Conservation (phyloP, 2,888 invertebrate genomes). For the Loripinus fragilis region DNA sequence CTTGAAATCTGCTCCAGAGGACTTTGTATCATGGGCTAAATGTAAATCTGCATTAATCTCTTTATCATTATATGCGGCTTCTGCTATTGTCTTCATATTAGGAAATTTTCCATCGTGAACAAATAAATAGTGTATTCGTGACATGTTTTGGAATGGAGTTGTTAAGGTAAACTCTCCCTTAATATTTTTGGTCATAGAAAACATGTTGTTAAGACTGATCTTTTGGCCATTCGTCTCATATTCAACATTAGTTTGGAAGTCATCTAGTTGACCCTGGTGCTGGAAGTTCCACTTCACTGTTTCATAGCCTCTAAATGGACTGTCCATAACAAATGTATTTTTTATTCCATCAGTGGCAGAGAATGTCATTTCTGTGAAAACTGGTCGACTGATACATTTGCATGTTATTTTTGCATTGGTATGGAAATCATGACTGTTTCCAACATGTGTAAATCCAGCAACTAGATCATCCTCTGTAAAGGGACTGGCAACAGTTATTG, state of each 20-base stretch:
- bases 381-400: constrained; percentile 46
- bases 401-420: constrained; percentile 59
- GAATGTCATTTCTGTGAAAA: constrained; percentile 46
- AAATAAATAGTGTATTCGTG: constrained; percentile 50
- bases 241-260: constrained; percentile 55
- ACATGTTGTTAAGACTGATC: constrained; percentile 54
- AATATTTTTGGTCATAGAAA: constrained; percentile 46
- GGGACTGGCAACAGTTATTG: constrained; percentile 58
- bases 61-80: constrained; percentile 54
- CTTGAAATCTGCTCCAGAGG: constrained; percentile 43
- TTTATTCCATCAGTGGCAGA: constrained; percentile 40
- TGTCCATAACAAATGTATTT: constrained; percentile 55
- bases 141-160: constrained; percentile 60
- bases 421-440: constrained; percentile 51
- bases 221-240: constrained; percentile 66
- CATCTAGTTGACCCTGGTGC: constrained; percentile 53
- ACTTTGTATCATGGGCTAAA: constrained; percentile 40
- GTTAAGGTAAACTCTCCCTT: constrained; percentile 52
- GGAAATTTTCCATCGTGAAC: constrained; percentile 48
- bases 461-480: constrained; percentile 54
- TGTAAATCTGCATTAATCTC: constrained; percentile 41
- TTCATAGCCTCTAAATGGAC: constrained; percentile 65
- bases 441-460: constrained; percentile 60
- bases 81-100: constrained; percentile 52
- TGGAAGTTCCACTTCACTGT: constrained; percentile 57